Base-by-base conservation (phyloP, 2,888 invertebrate species). In the Sminthurinus aureus region DNA sequence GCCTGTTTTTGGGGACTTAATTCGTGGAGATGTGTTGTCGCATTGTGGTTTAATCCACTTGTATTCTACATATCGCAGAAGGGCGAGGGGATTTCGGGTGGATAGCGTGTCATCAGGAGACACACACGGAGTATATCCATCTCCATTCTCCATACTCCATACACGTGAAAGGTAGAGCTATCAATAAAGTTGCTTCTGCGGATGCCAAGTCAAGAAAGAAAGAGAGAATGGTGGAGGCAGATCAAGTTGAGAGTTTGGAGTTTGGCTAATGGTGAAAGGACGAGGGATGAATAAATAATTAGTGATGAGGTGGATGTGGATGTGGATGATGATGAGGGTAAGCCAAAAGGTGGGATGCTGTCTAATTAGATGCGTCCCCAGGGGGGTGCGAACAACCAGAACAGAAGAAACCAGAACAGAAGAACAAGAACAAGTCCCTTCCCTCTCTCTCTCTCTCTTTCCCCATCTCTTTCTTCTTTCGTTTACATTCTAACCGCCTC, bases 251-350 rank as follows among this genome's bases (percentile, higher is more conserved):
- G 38, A 38, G 38, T 38, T 38, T 38, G 38, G 38, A 38, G 38
- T 77, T 77, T 84, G 76, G 76, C 83, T 86, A 86, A 86, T 86
- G 85, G 86, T 81, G 85, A 75, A 74, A 81, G 83, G 73, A 86
- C 86, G 86, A 86, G 86, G 84, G 81, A 84, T 85, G 86, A 86
- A 86, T 86, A 84, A 83, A 85, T 86, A 86, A 86, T 86, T 81
- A 38, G 52, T 52, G 73, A 67, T 82, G 84, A 79, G 84, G 74
- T 82, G n/a, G 38, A 38, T 38, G 74, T 58, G 18, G 58, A 58
- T n/a, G n/a, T n/a, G n/a, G n/a, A n/a, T n/a, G n/a, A n/a, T 82
- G 79, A 81, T 82, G 80, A 82, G 76, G 77, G 73, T 82, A 52
- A 73, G 78, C 26, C n/a, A 51, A 75, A 67, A 82, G 84, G 84